Conservation (phyloP, 2,797 vertebrate species). For the Pseudotriccus pelzelni region DNA sequence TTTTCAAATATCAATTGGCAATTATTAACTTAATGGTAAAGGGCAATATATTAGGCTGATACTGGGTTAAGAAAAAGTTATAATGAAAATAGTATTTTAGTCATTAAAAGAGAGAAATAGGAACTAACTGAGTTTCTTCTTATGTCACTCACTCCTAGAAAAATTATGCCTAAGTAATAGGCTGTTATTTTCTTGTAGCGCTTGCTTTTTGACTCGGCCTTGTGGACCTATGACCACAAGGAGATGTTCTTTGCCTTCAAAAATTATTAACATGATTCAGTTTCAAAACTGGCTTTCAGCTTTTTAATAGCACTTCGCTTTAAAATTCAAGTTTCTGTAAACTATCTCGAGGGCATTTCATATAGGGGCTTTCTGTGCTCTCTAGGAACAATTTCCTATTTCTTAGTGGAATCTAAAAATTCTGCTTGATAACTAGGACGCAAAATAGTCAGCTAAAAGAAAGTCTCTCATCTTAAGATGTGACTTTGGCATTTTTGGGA, state of each 20-base stretch:
- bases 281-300: not conserved
- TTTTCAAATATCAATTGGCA: not conserved
- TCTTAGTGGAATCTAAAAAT: not conserved
- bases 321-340: not conserved
- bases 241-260: not conserved
- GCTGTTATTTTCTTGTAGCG: not conserved
- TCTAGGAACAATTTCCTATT: not conserved
- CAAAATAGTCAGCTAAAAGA: not conserved
- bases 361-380: not conserved
- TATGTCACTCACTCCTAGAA: not conserved
- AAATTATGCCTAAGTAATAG: not conserved
- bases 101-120: not conserved
- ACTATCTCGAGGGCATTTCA: not conserved
- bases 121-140: not conserved
- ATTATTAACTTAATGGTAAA: not conserved
- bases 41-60: not conserved
- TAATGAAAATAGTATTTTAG: not conserved
- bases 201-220: not conserved
- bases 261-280: not conserved
- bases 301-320: not conserved
- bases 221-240: not conserved
- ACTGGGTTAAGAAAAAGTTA: not conserved
- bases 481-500: not conserved
- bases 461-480: not conserved
- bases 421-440: not conserved